Evolutionary conservation across 2,797 vertebrate species (phyloP).

Genomic region (Cyclura pinguis): DNA sequence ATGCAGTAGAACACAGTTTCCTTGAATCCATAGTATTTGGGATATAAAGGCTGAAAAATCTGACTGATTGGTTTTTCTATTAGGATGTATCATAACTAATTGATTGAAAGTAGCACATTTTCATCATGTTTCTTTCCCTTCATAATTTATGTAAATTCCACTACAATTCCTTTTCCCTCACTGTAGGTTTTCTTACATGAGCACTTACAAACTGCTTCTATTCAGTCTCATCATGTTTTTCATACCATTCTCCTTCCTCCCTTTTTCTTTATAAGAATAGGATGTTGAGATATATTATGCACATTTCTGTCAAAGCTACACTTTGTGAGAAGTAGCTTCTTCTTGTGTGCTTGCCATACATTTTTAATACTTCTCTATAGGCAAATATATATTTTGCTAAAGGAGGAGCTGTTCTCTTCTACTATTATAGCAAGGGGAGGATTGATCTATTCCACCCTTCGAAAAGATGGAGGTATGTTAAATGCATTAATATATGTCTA

Average conservation of each 20-base stretch:
- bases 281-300: conserved; percentile 30
- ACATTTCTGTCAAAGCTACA: background rate
- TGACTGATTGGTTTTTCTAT: background rate
- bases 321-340: background rate
- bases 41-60: background rate
- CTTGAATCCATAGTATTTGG: background rate
- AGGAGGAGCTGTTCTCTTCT: background rate
- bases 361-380: background rate
- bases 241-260: background rate
- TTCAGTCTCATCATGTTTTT: background rate
- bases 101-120: background rate
- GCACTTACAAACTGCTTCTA: background rate
- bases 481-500: conserved; percentile 40
- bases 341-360: background rate
- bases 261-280: background rate
- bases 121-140: background rate
- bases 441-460: conserved; percentile 28
- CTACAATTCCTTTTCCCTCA: background rate
- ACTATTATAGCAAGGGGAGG: background rate
- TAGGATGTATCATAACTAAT: background rate
- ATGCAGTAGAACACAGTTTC: background rate
- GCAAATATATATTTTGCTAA: conserved; percentile 4
- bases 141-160: background rate
- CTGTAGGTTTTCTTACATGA: no score
- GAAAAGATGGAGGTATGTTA: background rate